Evolutionary conservation across 35 echinoderm and acorn worm species (phyloP).

Genomic region (Apostichopus parvimensis): DNA sequence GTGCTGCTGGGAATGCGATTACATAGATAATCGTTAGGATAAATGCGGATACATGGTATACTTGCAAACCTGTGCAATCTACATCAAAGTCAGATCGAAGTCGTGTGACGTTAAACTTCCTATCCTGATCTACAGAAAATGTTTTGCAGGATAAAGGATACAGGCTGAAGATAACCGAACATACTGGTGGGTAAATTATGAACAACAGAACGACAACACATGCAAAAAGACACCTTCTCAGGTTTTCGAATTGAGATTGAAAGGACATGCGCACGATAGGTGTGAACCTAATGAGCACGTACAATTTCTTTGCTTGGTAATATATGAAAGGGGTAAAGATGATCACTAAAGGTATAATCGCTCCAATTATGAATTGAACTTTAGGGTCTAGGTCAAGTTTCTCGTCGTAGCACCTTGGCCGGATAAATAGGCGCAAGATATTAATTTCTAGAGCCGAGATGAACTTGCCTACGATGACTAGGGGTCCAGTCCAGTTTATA

Average conservation of each 20-base stretch:
- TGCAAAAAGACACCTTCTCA: background rate
- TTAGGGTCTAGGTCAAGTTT: conserved; percentile 34
- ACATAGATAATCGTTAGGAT: conserved; percentile 30
- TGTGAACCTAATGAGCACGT: background rate
- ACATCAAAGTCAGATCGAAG: conserved; percentile 52
- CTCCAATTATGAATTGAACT: conserved; percentile 44
- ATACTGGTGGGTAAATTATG: conserved; percentile 45
- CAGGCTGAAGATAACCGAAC: conserved; percentile 41
- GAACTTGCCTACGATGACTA: conserved; percentile 12
- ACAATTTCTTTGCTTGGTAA: conserved; percentile 11
- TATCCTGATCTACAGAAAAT: conserved; percentile 25
- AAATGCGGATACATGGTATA: conserved; percentile 17
- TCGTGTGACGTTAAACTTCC: background rate
- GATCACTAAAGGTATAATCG: background rate
- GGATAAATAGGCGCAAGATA: conserved; percentile 28
- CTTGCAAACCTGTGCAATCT: background rate
- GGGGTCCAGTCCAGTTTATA: conserved; percentile 30
- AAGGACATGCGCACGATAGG: too few species aligned
- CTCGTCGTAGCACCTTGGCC: conserved; percentile 43
- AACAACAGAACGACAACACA: conserved; percentile 40
- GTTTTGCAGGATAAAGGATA: conserved; percentile 22
- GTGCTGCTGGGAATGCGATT: conserved; percentile 37
- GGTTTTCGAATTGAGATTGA: background rate
- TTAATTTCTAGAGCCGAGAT: conserved; percentile 52
- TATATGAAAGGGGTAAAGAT: background rate